Conservation (phyloP, 2,113 vertebrate genomes). For the Pantherophis guttatus region DNA sequence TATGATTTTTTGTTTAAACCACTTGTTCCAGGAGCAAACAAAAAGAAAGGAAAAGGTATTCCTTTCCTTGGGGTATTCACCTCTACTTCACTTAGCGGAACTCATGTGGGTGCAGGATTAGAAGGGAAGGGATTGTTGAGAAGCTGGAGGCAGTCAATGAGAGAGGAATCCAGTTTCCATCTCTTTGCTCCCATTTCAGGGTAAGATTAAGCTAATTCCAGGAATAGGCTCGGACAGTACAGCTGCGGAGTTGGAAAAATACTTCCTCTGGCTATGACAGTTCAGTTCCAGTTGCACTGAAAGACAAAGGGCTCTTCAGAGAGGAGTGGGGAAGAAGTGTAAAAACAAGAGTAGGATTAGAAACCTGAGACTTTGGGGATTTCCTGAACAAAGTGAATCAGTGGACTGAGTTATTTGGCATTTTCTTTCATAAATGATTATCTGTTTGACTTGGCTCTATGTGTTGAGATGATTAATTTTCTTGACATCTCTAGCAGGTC, state of each 20-base stretch:
- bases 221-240: slow-evolving; percentile 57
- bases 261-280: slow-evolving; percentile 57
- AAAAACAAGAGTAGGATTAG: slow-evolving; percentile 59
- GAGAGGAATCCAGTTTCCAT: slow-evolving; percentile 46
- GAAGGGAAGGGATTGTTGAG: slow-evolving; percentile 19
- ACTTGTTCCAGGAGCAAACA: neutral
- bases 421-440: slow-evolving; percentile 43
- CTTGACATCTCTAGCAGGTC: slow-evolving; percentile 16
- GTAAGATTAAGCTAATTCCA: slow-evolving; percentile 61
- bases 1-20: neutral
- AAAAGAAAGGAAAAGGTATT: neutral
- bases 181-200: slow-evolving; percentile 58
- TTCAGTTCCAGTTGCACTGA: slow-evolving; percentile 69
- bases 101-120: slow-evolving; percentile 23
- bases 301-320: slow-evolving; percentile 65
- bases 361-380: slow-evolving; percentile 58
- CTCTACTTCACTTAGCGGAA: slow-evolving; percentile 4
- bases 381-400: slow-evolving; percentile 63
- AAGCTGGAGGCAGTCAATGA: slow-evolving; percentile 24
- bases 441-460: slow-evolving; percentile 44
- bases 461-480: slow-evolving; percentile 17
- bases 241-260: slow-evolving; percentile 61
- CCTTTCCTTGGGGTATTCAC: neutral
- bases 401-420: slow-evolving; percentile 40
- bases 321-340: slow-evolving; percentile 42